phyloP scores from a whole-genome alignment of 2,113 vertebrate genomes.

The Vidua macroura region DNA sequence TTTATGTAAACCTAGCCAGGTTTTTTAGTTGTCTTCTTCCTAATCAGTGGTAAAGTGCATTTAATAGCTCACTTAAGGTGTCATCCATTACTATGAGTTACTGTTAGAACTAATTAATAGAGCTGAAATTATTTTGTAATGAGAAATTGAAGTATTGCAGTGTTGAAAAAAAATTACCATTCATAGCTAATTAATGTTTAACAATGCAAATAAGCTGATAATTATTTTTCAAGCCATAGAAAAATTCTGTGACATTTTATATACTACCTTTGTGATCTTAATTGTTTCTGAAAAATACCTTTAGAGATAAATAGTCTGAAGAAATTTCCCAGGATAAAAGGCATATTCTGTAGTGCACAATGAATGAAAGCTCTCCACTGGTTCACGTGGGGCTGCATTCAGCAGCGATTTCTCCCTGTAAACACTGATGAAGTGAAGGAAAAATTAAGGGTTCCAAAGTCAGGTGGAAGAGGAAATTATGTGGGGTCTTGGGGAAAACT shows the following conservation, averaged over 20 bases:
- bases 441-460: background rate
- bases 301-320: background rate
- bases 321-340: background rate
- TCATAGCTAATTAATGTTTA: constrained; percentile 53
- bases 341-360: background rate
- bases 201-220: constrained; percentile 59
- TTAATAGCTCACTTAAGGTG: constrained; percentile 70
- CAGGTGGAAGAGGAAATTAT: background rate
- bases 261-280: constrained; percentile 38
- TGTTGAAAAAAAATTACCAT: constrained; percentile 38
- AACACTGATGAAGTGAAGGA: background rate
- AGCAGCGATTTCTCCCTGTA: background rate
- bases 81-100: constrained; percentile 70
- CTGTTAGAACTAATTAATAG: constrained; percentile 69
- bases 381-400: fast-evolving
- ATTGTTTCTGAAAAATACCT: constrained; percentile 59
- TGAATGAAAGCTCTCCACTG: background rate
- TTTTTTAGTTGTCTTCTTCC: constrained; percentile 61
- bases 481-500: background rate
- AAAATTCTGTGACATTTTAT: constrained; percentile 60
- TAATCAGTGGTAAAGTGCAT: constrained; percentile 58
- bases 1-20: constrained; percentile 54
- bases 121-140: constrained; percentile 67
- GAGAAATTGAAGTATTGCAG: constrained; percentile 59
- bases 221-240: constrained; percentile 46